These are phyloP conservation scores for Cnemophilus loriae DNA, from an alignment of 2,113 vertebrate species.

Conservation along the genomic window DNA sequence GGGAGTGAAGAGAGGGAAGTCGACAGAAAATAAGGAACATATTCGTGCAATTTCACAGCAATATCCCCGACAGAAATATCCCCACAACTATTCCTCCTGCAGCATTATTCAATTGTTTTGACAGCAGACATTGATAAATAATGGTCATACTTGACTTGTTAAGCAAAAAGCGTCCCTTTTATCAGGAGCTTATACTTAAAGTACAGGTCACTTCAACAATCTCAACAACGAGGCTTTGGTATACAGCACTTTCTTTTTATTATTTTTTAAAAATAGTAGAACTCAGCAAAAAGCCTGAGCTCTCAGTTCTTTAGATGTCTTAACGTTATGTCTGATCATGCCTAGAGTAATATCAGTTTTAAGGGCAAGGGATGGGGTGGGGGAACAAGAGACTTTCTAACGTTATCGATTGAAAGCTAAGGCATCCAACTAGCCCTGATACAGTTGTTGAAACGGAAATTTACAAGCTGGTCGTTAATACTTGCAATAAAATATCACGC, in stretches of 20 bases:
- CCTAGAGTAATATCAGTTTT: slow-evolving; percentile 44
- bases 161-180: slow-evolving; percentile 59
- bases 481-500: slow-evolving; percentile 66
- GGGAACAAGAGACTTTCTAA: slow-evolving; percentile 20
- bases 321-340: slow-evolving; percentile 54
- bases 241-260: slow-evolving; percentile 64
- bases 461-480: slow-evolving; percentile 63
- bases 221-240: slow-evolving; percentile 66
- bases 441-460: slow-evolving; percentile 55
- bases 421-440: slow-evolving; percentile 63
- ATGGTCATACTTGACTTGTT: slow-evolving; percentile 63
- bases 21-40: slow-evolving; percentile 43
- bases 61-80: slow-evolving; percentile 56
- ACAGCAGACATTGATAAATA: slow-evolving; percentile 68
- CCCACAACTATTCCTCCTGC: slow-evolving; percentile 38
- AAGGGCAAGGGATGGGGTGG: background rate
- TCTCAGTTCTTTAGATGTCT: slow-evolving; percentile 42
- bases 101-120: slow-evolving; percentile 62
- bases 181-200: slow-evolving; percentile 59
- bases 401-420: slow-evolving; percentile 49
- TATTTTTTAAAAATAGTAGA: slow-evolving; percentile 52
- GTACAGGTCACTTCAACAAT: slow-evolving; percentile 60
- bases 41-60: slow-evolving; percentile 59
- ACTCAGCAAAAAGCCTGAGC: slow-evolving; percentile 50
- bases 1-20: slow-evolving; percentile 45